A percentile compares a stretch with the other conserved stretches of the same genome.
These are phyloP conservation scores for Thamnophis elegans DNA, from an alignment of 2,797 vertebrate species.

Conservation along the genomic window DNA sequence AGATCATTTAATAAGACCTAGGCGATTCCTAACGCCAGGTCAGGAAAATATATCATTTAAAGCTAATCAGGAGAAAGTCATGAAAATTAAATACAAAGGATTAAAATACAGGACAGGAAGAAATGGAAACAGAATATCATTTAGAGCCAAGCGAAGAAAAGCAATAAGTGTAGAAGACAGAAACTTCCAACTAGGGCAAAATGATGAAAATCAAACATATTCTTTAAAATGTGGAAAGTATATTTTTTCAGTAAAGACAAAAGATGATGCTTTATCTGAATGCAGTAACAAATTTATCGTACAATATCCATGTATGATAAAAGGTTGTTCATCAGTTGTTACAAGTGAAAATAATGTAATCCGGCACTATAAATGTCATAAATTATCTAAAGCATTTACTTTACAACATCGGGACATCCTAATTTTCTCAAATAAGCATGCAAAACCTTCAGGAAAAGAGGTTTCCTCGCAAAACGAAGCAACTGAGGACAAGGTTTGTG, in stretches of 20 bases:
- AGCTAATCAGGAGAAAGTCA: constrained; percentile 77
- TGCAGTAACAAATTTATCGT: constrained; percentile 85
- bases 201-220: constrained; percentile 79
- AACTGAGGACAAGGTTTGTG: constrained; percentile 47
- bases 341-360: constrained; percentile 90
- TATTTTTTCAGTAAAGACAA: constrained; percentile 86
- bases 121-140: constrained; percentile 77
- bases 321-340: constrained; percentile 89
- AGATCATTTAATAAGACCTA: constrained; percentile 82
- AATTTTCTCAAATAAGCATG: constrained; percentile 87
- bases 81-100: constrained; percentile 71
- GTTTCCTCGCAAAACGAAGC: constrained; percentile 59
- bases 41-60: constrained; percentile 78
- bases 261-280: constrained; percentile 85
- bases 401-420: constrained; percentile 89
- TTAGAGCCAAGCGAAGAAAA: constrained; percentile 76
- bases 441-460: constrained; percentile 74
- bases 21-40: constrained; percentile 73
- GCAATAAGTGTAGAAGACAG: constrained; percentile 65
- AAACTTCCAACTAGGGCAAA: constrained; percentile 75
- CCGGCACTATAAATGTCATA: constrained; percentile 94
- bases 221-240: constrained; percentile 76
- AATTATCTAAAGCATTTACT: constrained; percentile 90
- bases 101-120: constrained; percentile 77
- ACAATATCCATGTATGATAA: constrained; percentile 97